Conservation (phyloP, 2,888 invertebrate genomes). For the Aplocera efformata region DNA sequence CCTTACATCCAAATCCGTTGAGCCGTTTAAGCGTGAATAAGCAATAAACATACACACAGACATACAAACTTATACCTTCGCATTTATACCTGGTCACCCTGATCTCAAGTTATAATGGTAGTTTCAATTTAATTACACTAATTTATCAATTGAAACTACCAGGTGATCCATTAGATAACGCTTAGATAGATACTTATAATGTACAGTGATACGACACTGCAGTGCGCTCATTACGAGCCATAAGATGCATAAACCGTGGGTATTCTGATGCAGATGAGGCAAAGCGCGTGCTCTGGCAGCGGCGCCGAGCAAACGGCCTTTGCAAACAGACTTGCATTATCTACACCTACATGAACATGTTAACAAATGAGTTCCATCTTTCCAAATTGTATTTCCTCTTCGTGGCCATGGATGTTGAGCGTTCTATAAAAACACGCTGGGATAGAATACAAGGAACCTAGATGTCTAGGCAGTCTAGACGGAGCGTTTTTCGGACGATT, state of each 20-base stretch:
- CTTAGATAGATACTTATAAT: not conserved
- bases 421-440: not conserved
- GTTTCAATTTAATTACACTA: too few relatives aligned
- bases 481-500: too few relatives aligned
- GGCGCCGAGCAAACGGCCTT: conserved; percentile 36
- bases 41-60: too few relatives aligned
- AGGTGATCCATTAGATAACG: not conserved
- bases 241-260: conserved; percentile 32
- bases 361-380: conserved; percentile 24
- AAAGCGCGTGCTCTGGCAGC: conserved; percentile 36
- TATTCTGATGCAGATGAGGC: conserved; percentile 56
- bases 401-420: conserved; percentile 35
- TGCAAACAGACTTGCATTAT: conserved; percentile 21
- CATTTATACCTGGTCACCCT: too few relatives aligned
- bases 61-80: too few relatives aligned
- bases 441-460: too few relatives aligned
- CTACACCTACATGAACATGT: conserved; percentile 15
- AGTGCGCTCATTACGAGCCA: conserved; percentile 3
- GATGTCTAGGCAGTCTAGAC: too few relatives aligned
- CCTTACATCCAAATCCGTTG: too few relatives aligned
- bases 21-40: too few relatives aligned
- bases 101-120: too few relatives aligned
- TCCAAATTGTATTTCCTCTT: conserved; percentile 44
- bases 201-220: too few relatives aligned
- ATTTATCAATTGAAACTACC: too few relatives aligned